phyloP scores from a whole-genome alignment of 1,140 invertebrate genomes.

The Habropoda laboriosa region DNA sequence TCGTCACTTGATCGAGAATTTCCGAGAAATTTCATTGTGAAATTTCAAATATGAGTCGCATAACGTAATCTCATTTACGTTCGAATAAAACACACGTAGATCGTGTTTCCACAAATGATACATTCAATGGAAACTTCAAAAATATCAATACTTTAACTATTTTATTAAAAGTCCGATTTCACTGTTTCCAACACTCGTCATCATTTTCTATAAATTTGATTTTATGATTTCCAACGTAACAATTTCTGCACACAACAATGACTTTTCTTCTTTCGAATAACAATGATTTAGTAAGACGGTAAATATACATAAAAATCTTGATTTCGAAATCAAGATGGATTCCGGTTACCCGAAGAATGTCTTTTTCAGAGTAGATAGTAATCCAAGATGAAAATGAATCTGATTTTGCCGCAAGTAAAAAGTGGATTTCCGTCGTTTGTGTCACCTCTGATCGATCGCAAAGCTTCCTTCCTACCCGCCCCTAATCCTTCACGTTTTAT shows the following conservation, averaged over 20 bases:
- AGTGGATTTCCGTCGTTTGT: constrained; percentile 15
- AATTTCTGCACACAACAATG: no score
- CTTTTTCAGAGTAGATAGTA: background rate
- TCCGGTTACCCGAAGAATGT: background rate
- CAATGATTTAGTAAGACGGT: background rate
- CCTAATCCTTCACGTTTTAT: background rate
- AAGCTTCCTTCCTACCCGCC: background rate
- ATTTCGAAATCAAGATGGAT: background rate
- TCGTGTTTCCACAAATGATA: no score
- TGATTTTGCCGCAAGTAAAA: constrained; percentile 12
- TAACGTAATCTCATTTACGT: no score
- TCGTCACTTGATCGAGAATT: no score
- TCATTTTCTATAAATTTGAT: no score
- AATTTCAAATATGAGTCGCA: background rate
- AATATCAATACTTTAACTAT: no score
- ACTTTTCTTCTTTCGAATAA: no score
- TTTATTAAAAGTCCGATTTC: no score
- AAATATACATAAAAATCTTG: background rate
- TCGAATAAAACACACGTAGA: no score
- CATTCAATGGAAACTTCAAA: no score
- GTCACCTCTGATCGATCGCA: constrained; percentile 16
- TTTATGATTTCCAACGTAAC: no score
- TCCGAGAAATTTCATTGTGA: background rate
- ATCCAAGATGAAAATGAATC: constrained; percentile 15
- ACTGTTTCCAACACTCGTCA: no score